Evolutionary conservation across 2,888 invertebrate species (phyloP).

Genomic region (Zygaena filipendulae): DNA sequence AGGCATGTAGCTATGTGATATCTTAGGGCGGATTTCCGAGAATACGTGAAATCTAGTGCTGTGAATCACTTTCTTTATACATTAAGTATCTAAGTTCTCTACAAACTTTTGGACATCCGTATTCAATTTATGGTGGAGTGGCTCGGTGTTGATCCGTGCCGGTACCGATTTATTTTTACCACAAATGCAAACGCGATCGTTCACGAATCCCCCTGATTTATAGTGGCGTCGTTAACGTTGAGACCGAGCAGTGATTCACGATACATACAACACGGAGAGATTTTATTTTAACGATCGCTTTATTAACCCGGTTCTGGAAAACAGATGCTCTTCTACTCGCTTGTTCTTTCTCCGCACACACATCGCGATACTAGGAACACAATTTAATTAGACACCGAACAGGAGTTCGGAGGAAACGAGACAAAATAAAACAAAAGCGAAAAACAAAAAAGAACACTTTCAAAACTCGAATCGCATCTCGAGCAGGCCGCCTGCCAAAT

Average conservation of each 20-base stretch:
- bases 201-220: conserved; percentile 41
- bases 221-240: conserved; percentile 37
- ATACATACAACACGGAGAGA: conserved; percentile 28
- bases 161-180: conserved; percentile 51
- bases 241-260: conserved; percentile 38
- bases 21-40: too few relatives aligned
- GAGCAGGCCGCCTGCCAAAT: conserved; percentile 46
- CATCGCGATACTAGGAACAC: neutral
- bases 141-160: too few relatives aligned
- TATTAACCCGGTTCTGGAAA: conserved; percentile 28
- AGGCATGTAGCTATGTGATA: too few relatives aligned
- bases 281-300: conserved; percentile 34
- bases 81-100: too few relatives aligned
- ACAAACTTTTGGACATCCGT: too few relatives aligned
- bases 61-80: too few relatives aligned
- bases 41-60: too few relatives aligned
- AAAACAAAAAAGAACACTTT: neutral
- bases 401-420: too few relatives aligned
- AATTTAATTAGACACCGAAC: neutral
- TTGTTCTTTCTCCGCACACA: neutral
- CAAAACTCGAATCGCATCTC: neutral
- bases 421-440: too few relatives aligned
- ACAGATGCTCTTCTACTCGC: conserved; percentile 4
- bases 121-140: too few relatives aligned
- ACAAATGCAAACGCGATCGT: conserved; percentile 40